phyloP scores from a whole-genome alignment of 2,797 vertebrate species.

The Phrynocephalus guinanensis region DNA sequence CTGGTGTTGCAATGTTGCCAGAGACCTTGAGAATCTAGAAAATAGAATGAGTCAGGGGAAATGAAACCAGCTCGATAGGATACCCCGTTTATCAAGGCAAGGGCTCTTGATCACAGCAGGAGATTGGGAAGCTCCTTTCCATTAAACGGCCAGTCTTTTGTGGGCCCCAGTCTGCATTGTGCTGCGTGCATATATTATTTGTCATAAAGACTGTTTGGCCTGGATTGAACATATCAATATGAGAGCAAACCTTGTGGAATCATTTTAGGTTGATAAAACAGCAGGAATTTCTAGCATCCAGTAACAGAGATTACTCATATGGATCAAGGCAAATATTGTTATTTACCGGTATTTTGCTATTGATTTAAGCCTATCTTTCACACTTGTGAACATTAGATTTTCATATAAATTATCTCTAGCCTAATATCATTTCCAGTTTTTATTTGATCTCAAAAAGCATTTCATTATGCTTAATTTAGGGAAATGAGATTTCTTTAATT shows the following conservation, averaged over 20 bases:
- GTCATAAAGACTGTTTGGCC: constrained; percentile 6
- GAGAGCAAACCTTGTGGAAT: background rate
- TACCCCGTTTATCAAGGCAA: background rate
- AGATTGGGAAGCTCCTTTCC: background rate
- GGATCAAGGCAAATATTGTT: constrained; percentile 35
- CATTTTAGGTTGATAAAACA: background rate
- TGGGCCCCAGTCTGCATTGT: background rate
- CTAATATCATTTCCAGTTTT: constrained; percentile 74
- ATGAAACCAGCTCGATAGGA: background rate
- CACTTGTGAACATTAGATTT: constrained; percentile 56
- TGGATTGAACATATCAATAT: constrained; percentile 10
- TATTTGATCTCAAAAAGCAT: constrained; percentile 79
- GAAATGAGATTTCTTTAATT: constrained; percentile 82
- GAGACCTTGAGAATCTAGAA: background rate
- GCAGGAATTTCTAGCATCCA: constrained; percentile 50
- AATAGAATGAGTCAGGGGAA: background rate
- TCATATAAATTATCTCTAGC: constrained; percentile 60
- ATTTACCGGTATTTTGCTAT: constrained; percentile 46
- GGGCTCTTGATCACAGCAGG: background rate
- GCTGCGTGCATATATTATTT: background rate
- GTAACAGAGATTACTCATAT: constrained; percentile 38
- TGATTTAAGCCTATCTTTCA: constrained; percentile 49
- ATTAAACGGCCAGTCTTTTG: background rate
- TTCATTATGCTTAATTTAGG: constrained; percentile 80
- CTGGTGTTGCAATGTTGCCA: background rate